Evolutionary conservation across 2,888 invertebrate species (phyloP).

Genomic region (Salpingus planirostris): DNA sequence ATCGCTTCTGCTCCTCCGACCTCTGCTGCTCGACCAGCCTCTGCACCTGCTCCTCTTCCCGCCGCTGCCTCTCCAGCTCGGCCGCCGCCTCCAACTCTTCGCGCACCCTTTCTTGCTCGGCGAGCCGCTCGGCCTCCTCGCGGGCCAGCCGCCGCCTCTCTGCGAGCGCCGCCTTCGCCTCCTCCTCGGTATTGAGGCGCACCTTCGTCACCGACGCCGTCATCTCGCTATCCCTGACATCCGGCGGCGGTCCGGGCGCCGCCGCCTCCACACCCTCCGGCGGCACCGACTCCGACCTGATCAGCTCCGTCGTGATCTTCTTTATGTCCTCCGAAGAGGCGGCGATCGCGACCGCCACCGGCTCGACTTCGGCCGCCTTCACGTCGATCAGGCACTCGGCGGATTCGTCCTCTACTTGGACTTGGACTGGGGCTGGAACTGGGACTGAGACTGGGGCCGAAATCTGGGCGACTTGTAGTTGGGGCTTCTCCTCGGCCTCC

Average conservation of each 20-base stretch:
- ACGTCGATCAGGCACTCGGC: no score
- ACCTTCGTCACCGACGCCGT: slow-evolving; percentile 58
- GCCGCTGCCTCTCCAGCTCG: slow-evolving; percentile 59
- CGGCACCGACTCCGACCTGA: slow-evolving; percentile 9
- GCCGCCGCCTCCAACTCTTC: slow-evolving; percentile 64
- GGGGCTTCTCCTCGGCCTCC: slow-evolving; percentile 1
- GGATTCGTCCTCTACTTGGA: neutral
- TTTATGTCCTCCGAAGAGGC: slow-evolving; percentile 11
- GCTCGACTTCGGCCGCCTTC: no score
- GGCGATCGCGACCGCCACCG: neutral
- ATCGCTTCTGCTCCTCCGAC: slow-evolving; percentile 74
- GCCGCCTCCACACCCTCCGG: slow-evolving; percentile 6
- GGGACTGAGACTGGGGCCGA: neutral
- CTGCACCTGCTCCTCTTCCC: slow-evolving; percentile 78
- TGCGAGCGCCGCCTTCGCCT: slow-evolving; percentile 89
- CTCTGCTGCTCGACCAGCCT: slow-evolving; percentile 71
- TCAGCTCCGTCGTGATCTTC: slow-evolving; percentile 10
- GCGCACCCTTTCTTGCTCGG: slow-evolving; percentile 70
- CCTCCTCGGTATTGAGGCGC: slow-evolving; percentile 79
- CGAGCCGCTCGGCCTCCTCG: slow-evolving; percentile 86
- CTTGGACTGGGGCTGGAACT: neutral
- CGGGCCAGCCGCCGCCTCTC: slow-evolving; percentile 79
- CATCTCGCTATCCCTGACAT: slow-evolving; percentile 31
- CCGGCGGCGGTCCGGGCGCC: slow-evolving; percentile 5
- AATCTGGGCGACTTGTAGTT: neutral